Evolutionary conservation across 2,888 invertebrate species (phyloP), one percentile per base, ranked within the genome.

Genomic region (Dicyrtomina minuta): DNA sequence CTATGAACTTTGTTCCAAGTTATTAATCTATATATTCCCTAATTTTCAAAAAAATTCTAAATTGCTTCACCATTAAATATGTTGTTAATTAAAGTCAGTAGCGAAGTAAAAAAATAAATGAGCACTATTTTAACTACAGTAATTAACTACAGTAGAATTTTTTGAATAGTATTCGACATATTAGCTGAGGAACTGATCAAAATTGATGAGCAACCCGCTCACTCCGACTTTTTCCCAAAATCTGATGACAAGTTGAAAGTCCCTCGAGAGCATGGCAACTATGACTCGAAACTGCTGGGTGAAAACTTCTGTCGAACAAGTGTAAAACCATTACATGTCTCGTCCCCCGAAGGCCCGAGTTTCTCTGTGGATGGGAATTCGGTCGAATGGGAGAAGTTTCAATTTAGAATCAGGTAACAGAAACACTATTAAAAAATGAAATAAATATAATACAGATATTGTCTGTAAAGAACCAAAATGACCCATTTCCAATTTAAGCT

Each of bases 351-450:
- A 41, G 78, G 78, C 5, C 73, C 76, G 20, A 77, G 75, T 55
- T 78, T 75, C 46, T 56, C 64, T 43, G 70, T 78, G 6, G 64
- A 73, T 51, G 76, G 76, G 4, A 75, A 75, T 55, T 59, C 60
- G 13, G 64, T 77, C 1, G 13, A 49, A 4, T 77, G 77, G 77
- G 75, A 77, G 69, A 77, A 77, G 49, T 77, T 74, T 61, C 64
- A 72, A 22, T 72, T 77, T 46, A 46, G 77, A 12, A 64, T 76
- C n/a, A 72, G 75, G 73, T 75, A 66, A 61, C 17, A n/a, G 20
- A 43, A 55, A 12, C n/a, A n/a, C 6, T 5, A 49, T 6, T 12
- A 58, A 58, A 2, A 27, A 27, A 2, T 13, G 15, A n/a, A n/a
- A 39, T 58, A 39, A 33, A 13, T 4, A 24, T 58, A 26, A 56